Evolutionary conservation across 1,140 invertebrate species (phyloP).

Genomic region (Ceratina australensis): DNA sequence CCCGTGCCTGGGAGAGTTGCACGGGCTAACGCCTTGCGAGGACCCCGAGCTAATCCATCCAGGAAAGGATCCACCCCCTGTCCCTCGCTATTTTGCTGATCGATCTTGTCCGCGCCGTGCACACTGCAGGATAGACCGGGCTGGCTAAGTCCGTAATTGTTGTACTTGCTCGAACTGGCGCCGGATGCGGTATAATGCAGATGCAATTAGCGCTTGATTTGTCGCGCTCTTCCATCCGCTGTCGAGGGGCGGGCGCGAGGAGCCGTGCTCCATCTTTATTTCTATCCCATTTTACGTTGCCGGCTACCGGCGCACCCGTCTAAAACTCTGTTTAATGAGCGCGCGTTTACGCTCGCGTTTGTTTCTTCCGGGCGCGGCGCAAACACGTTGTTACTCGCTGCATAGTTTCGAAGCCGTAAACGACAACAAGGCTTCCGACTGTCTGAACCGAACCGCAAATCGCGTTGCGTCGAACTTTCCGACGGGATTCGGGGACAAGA

Average conservation of each 20-base stretch:
- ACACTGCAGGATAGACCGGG: conserved; percentile 2
- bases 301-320: conserved; percentile 14
- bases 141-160: conserved; percentile 65
- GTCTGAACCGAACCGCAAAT: background rate
- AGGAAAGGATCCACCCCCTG: conserved; percentile 25
- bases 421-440: background rate
- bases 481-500: background rate
- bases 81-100: conserved; percentile 50
- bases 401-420: background rate
- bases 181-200: conserved; percentile 44
- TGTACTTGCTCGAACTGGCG: conserved; percentile 57
- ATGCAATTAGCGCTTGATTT: conserved; percentile 65
- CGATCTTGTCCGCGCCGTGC: conserved; percentile 49
- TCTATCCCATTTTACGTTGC: conserved; percentile 29
- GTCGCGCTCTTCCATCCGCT: conserved; percentile 31
- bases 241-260: too few species aligned
- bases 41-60: conserved; percentile 51
- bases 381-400: background rate
- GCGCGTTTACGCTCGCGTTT: background rate
- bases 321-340: conserved; percentile 37
- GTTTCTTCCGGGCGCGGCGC: conserved; percentile 4
- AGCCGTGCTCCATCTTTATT: conserved; percentile 18
- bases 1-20: conserved; percentile 26
- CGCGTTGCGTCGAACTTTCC: background rate
- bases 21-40: conserved; percentile 49